phyloP scores from a whole-genome alignment of 2,797 vertebrate species.

The Paramormyrops hopkinsi region DNA sequence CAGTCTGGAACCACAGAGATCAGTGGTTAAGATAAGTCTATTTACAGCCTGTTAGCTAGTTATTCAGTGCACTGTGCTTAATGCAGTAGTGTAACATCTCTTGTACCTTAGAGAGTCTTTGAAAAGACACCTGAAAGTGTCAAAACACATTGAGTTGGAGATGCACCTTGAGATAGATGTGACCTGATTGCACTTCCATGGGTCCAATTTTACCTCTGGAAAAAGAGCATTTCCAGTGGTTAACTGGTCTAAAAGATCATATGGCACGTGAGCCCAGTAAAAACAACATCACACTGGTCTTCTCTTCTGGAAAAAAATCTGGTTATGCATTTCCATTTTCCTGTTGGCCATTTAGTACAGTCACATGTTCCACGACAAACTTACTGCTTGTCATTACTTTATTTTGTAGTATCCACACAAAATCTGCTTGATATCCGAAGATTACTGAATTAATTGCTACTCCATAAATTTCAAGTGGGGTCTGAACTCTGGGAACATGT shows the following conservation, averaged over 20 bases:
- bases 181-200: neutral
- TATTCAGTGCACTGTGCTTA: neutral
- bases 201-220: neutral
- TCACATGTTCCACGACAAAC: neutral
- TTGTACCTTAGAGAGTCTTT: neutral
- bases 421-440: neutral
- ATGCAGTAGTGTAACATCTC: neutral
- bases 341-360: neutral
- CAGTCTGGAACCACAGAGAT: neutral
- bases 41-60: slow-evolving; percentile 3
- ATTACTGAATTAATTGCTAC: neutral
- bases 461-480: neutral
- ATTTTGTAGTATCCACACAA: neutral
- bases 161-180: neutral
- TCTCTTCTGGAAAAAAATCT: neutral
- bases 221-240: neutral
- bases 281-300: neutral
- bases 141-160: neutral
- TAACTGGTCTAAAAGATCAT: neutral
- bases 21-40: neutral
- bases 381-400: neutral
- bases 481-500: neutral
- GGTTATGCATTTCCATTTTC: neutral
- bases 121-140: neutral
- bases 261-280: neutral